Evolutionary conservation across 2,888 invertebrate genomes (phyloP), one percentile per base, ranked within the genome.

Genomic region (Venusia cambrica): DNA sequence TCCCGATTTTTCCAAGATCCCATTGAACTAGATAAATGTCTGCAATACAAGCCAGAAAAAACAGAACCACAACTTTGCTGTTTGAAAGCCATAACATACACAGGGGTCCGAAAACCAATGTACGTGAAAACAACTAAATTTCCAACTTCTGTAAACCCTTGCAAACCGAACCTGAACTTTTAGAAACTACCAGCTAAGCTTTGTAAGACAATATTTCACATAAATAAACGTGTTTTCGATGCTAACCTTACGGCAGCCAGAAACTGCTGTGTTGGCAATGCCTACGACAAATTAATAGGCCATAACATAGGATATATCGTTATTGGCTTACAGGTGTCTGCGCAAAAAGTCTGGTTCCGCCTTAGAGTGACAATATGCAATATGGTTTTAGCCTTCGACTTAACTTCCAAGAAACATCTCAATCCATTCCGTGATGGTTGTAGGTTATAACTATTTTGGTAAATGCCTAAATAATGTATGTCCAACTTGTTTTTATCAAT

Each of bases 271-370:
- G 64, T 63, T 59, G 62, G 51, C 60, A 48, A 56, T 56, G 57
- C 55, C 60, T 58, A 57, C 62, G 59, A 66, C 68, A 72, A 71
- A 74, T 70, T 69, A 72, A 73, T 74, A 62, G 75, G 58, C 71
- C 50, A 69, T 73, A 71, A 65, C 67, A 54, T 56, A 58, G 55
- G 50, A 75, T 67, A 64, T 73, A 75, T 67, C 56, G 72, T 58
- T 68, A 73, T 69, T 66, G 70, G 57, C 48, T 39, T 42, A 48
- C 51, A 51, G 51, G 51, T 51, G 48, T 51, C 44, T 48, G 41
- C 42, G 28, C 41, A 51, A 51, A 51, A 51, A 51, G 48, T 35
- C 32, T n/a, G n/a, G n/a, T n/a, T n/a, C n/a, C 9, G 22, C 6
- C n/a, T 17, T 3, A 15, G 40, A 40, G 35, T 35, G 36, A 31